A percentile compares a stretch with the other conserved stretches of the same genome.
Conservation (phyloP, 1,140 invertebrate genomes). For the Zaprionus taronus region DNA sequence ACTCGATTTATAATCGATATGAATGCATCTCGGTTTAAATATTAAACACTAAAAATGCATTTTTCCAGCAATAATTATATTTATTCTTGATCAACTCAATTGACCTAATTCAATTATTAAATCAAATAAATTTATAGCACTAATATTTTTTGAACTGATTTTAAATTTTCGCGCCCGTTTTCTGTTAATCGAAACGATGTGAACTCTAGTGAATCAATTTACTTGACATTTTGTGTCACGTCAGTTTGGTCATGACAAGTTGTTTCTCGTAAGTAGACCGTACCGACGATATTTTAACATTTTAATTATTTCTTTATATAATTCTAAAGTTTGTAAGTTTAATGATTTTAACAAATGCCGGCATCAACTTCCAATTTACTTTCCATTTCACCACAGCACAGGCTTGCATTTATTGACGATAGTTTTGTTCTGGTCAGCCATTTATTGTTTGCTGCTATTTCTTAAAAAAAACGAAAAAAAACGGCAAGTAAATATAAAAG, state of each 20-base stretch:
- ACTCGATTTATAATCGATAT: conserved; percentile 43
- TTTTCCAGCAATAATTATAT: neutral
- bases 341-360: conserved; percentile 30
- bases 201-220: neutral
- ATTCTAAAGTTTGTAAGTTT: conserved; percentile 6
- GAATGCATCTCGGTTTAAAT: neutral
- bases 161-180: conserved; percentile 14
- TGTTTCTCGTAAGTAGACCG: neutral
- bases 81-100: neutral
- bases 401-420: conserved; percentile 30
- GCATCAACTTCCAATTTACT: conserved; percentile 25
- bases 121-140: neutral
- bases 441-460: neutral
- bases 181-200: neutral
- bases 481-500: neutral
- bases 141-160: neutral
- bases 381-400: conserved; percentile 56
- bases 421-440: neutral
- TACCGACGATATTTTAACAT: neutral
- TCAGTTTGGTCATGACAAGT: neutral
- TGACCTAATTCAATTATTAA: neutral
- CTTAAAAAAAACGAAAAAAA: neutral
- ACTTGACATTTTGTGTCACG: neutral
- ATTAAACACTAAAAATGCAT: neutral
- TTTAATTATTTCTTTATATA: conserved; percentile 1